Percentiles rank a stretch among this genome's conserved stretches.
These are phyloP conservation scores for Uloborus diversus DNA, from an alignment of 1,140 invertebrate species.

Conservation along the genomic window DNA sequence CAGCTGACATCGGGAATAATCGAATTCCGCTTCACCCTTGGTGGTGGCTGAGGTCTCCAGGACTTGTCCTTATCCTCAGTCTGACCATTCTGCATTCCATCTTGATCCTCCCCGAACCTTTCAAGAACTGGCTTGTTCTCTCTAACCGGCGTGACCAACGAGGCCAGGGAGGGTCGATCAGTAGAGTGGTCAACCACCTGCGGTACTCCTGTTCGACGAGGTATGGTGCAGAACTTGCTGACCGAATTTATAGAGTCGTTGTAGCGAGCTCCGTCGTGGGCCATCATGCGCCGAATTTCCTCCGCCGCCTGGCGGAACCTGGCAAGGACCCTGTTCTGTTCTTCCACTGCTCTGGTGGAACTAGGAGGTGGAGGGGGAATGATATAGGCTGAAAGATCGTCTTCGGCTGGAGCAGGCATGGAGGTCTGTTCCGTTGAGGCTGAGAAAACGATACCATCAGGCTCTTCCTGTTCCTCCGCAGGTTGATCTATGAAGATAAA, in stretches of 20 bases:
- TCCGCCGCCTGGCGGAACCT: constrained; percentile 59
- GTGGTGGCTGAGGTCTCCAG: constrained; percentile 46
- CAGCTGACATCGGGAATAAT: neutral
- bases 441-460: constrained; percentile 40
- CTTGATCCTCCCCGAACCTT: neutral
- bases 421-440: neutral
- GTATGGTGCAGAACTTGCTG: constrained; percentile 55
- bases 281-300: constrained; percentile 58
- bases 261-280: constrained; percentile 28
- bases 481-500: no score
- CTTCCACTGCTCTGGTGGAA: constrained; percentile 55
- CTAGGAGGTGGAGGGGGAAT: constrained; percentile 70
- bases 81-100: neutral
- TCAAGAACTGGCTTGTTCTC: neutral
- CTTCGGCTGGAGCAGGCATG: constrained; percentile 68
- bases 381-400: constrained; percentile 71
- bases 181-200: constrained; percentile 30
- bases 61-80: constrained; percentile 6
- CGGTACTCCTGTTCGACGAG: no score
- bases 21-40: constrained; percentile 39
- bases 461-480: no score
- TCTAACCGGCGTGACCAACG: constrained; percentile 34
- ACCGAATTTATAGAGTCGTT: constrained; percentile 46
- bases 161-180: constrained; percentile 15
- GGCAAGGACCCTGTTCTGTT: constrained; percentile 58